A percentile compares a stretch with the other conserved stretches of the same genome.
Evolutionary conservation across 2,888 invertebrate species (phyloP).

Genomic region (Notodonta ziczac): DNA sequence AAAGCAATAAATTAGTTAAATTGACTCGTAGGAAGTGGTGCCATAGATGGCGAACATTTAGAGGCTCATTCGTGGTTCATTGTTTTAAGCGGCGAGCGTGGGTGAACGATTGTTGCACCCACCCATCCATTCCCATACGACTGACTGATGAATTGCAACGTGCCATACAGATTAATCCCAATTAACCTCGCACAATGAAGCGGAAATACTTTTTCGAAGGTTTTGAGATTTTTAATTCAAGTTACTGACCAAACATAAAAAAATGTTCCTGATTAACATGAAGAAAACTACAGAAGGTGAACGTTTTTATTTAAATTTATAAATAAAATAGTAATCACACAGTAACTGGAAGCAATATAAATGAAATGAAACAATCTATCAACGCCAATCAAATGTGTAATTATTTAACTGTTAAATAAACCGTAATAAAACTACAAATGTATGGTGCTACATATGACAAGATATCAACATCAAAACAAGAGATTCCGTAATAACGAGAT

Average conservation of each 20-base stretch:
- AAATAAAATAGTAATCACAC: too few relatives aligned
- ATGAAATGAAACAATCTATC: slow-evolving; percentile 3
- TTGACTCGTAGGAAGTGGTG: slow-evolving; percentile 57
- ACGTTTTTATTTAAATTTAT: not conserved
- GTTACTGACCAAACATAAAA: too few relatives aligned
- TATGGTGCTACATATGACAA: slow-evolving; percentile 27
- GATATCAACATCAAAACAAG: slow-evolving; percentile 29
- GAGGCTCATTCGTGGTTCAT: slow-evolving; percentile 58
- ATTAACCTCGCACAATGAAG: slow-evolving; percentile 59
- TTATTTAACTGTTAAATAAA: slow-evolving; percentile 8
- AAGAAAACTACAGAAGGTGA: too few relatives aligned
- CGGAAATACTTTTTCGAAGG: slow-evolving; percentile 27
- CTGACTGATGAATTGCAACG: slow-evolving; percentile 65
- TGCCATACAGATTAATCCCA: slow-evolving; percentile 69
- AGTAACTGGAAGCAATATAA: not conserved
- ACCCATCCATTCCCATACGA: slow-evolving; percentile 54
- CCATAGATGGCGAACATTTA: slow-evolving; percentile 59
- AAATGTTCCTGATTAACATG: too few relatives aligned
- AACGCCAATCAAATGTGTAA: slow-evolving; percentile 3
- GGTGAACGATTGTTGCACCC: slow-evolving; percentile 74
- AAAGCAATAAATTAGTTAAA: slow-evolving; percentile 51
- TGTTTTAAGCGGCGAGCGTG: slow-evolving; percentile 64
- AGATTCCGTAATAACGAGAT: slow-evolving; percentile 42
- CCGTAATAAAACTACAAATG: slow-evolving; percentile 28
- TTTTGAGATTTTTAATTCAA: not conserved